phyloP scores from a whole-genome alignment of 1,140 invertebrate species.

The Magallana ariakensis region DNA sequence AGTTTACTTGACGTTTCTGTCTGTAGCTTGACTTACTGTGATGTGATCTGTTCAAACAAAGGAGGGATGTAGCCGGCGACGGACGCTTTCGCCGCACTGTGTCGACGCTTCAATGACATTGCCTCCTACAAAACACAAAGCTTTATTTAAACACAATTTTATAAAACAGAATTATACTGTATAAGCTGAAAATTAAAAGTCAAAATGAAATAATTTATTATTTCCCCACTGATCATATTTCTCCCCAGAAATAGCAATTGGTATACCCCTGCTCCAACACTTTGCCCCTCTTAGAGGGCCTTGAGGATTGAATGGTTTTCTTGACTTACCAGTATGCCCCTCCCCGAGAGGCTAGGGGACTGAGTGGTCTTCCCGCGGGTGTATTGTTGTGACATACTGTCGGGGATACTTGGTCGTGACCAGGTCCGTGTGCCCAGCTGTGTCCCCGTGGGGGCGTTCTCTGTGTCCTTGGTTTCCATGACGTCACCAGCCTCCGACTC shows the following conservation, averaged over 20 bases:
- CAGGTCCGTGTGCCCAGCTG: slow-evolving; percentile 68
- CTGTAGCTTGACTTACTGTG: slow-evolving; percentile 71
- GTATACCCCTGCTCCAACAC: no score
- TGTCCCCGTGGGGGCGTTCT: slow-evolving; percentile 50
- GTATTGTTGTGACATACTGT: slow-evolving; percentile 70
- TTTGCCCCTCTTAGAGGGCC: no score
- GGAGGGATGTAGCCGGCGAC: slow-evolving; percentile 74
- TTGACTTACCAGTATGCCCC: slow-evolving; percentile 74
- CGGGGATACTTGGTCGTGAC: slow-evolving; percentile 72
- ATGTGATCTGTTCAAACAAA: slow-evolving; percentile 73
- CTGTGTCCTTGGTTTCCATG: slow-evolving; percentile 48
- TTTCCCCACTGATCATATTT: no score
- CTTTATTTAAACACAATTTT: neutral
- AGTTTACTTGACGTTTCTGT: no score
- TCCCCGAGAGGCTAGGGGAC: slow-evolving; percentile 64
- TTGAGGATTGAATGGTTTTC: no score
- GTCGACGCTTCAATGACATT: slow-evolving; percentile 72
- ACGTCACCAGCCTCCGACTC: slow-evolving; percentile 59
- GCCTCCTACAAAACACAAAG: slow-evolving; percentile 69
- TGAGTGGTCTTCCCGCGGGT: slow-evolving; percentile 56
- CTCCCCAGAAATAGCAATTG: no score
- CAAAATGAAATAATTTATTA: no score
- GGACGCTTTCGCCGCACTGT: slow-evolving; percentile 76
- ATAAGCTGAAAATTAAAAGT: no score
- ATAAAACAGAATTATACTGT: neutral